Base-by-base conservation (phyloP, 2,113 vertebrate genomes). In the Mustela lutreola region DNA sequence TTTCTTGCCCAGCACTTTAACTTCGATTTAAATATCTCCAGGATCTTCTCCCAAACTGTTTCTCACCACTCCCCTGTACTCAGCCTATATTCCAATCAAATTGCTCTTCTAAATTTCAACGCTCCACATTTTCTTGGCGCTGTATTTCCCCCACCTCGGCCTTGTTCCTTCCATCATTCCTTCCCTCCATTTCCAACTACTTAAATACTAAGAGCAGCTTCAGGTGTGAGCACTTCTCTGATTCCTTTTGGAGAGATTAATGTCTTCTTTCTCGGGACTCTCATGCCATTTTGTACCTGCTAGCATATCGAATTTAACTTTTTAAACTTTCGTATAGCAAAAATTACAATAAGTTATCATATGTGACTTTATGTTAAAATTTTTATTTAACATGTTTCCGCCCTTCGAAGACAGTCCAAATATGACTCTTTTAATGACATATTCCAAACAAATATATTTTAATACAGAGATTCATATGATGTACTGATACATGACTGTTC, bases 391-490 rank as follows among this genome's bases (percentile, higher is more conserved):
- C 14, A 73, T 42, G 73, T 90, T 91, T 63, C 33, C 24, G 36
- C 24, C 21, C 11, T 48, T n/a, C 94, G 60, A 95, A 92, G 42
- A 92, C 21, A 42, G 36, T 42, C 15, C 14, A 76, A 42, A 76
- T 79, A 21, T 48, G 76, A 33, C 14, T 58, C 60, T 81, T 95
- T 62, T 19, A 82, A 65, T 45, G 28, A 56, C 39, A 16, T 71
- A 81, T 63, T 92, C 81, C 65, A 89, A 95, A 16, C 21, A 87
- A 88, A 97, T 50, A 78, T 84, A 91, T 75, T 94, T 33, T 80
- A 92, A 45, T 45, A 71, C 6, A 92, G 18, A n/a, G 36, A 91
- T 89, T 36, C 96, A 42, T 81, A n/a, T 36, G 62, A 65, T 24
- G 3, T 19, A 58, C 16, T 60, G 82, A 62, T 48, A 78, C 4